Conservation (phyloP, 2,888 invertebrate species). For the Lithosia quadra region DNA sequence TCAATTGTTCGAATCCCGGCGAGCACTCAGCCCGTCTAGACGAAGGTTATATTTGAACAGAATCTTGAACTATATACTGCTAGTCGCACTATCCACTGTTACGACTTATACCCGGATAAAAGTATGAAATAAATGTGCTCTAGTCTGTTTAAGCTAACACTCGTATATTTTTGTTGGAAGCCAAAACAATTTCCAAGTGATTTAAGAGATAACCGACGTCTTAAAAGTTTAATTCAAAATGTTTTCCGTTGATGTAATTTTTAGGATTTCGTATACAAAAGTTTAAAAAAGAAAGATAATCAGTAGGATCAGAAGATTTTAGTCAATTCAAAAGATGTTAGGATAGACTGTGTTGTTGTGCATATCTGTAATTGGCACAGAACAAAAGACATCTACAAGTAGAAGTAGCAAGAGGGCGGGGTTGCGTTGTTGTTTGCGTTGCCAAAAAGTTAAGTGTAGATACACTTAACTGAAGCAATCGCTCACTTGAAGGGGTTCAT, state of each 20-base stretch:
- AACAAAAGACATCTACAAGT: too few relatives aligned
- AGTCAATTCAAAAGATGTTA: too few relatives aligned
- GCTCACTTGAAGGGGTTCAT: too few relatives aligned
- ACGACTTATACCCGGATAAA: not conserved
- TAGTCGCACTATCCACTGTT: not conserved
- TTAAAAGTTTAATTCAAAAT: constrained; percentile 4
- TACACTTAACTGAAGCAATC: too few relatives aligned
- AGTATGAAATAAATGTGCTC: not conserved
- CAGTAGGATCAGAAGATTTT: too few relatives aligned
- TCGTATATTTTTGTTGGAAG: not conserved
- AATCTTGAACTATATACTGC: not conserved
- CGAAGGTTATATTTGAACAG: not conserved
- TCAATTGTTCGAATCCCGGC: not conserved
- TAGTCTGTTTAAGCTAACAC: not conserved
- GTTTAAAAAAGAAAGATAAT: not conserved
- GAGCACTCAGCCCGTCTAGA: constrained; percentile 7
- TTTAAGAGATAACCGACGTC: not conserved
- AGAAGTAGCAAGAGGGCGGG: too few relatives aligned
- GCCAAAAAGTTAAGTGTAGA: too few relatives aligned
- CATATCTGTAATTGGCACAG: too few relatives aligned
- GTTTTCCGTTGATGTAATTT: not conserved
- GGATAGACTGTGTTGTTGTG: too few relatives aligned
- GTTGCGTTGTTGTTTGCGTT: too few relatives aligned
- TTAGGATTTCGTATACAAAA: not conserved
- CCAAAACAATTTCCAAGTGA: not conserved